phyloP scores from a whole-genome alignment of 1,140 invertebrate genomes.

The Philaenus spumarius region DNA sequence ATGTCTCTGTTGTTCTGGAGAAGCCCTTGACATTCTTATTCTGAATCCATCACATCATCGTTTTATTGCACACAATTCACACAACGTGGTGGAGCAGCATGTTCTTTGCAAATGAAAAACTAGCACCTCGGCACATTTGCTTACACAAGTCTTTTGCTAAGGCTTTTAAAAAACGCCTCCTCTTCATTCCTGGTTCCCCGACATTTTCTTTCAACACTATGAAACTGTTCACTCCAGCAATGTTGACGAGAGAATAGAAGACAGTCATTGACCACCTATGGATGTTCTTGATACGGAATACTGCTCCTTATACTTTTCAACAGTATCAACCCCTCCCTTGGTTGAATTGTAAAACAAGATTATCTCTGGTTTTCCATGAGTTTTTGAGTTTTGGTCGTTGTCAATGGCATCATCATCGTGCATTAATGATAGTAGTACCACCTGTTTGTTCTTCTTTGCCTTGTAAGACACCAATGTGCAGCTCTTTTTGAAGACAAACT shows the following conservation, averaged over 20 bases:
- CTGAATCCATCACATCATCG: no score
- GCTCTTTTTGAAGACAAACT: not conserved
- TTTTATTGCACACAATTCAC: not conserved
- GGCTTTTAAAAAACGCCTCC: not conserved
- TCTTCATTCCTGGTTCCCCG: not conserved
- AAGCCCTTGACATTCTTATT: no score
- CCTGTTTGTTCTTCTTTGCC: not conserved
- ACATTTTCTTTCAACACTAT: not conserved
- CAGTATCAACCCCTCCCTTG: constrained; percentile 33
- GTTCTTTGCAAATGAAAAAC: not conserved
- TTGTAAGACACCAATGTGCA: not conserved
- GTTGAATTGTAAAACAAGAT: constrained; percentile 35
- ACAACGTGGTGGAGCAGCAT: not conserved
- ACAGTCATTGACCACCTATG: constrained; percentile 33
- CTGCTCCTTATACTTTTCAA: constrained; percentile 31
- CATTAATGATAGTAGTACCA: not conserved
- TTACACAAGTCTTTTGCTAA: not conserved
- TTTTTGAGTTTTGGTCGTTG: not conserved
- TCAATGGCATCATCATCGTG: not conserved
- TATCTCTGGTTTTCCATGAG: constrained; percentile 30
- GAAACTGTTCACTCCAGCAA: constrained; percentile 29
- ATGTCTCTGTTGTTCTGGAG: no score
- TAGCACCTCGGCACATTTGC: not conserved
- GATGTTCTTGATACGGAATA: constrained; percentile 32
- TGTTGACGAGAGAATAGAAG: constrained; percentile 33